Base-by-base conservation (phyloP, 92 coral and sea anemone species). In the Meandrina meandrites region DNA sequence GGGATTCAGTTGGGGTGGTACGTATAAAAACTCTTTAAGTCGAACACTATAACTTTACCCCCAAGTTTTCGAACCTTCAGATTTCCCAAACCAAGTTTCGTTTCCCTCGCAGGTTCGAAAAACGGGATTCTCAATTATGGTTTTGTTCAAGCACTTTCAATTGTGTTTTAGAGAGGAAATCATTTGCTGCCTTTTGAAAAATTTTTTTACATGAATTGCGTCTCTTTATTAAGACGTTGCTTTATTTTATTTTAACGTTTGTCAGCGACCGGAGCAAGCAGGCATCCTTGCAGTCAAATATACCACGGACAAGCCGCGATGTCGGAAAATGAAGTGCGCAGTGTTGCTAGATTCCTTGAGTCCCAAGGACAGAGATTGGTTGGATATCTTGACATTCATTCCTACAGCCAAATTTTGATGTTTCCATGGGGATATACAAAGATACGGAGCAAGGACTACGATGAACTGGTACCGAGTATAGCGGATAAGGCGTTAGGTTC, bases 351-450 rank as follows among this genome's bases (percentile, higher is more conserved):
- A 0, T 94, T 89, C 77, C 93, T 96, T 34, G 80, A 86, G 76
- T 75, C 92, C 18, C 88, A 91, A 40, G 78, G 83, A 4, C 21
- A 79, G 31, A 82, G 85, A 30, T 60, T 95, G 67, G 89, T 83
- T 45, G 91, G 86, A 4, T 95, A 89, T 78, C 81, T 93, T 4
- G 98, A 95, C 19, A 78, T 95, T 22, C 98, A 95, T 86, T 95
- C 98, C 2, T 95, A 95, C 53, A 88, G 98, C 37, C 94, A 95
- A 79, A 86, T 95, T 84, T 83, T 92, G 90, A 89, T 93, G 93
- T 89, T 88, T 80, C 98, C 98, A 19, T 95, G 96, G 96, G 95
- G 98, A 64, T 90, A 91, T 50, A 93, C 92, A 36, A 80, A 83
- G 78, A 62, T 85, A 8, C 45, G 30, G 1, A 75, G 89, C 6